These are phyloP conservation scores for Eulemur albifrons DNA, from an alignment of 2,797 vertebrate genomes.

Conservation along the genomic window DNA sequence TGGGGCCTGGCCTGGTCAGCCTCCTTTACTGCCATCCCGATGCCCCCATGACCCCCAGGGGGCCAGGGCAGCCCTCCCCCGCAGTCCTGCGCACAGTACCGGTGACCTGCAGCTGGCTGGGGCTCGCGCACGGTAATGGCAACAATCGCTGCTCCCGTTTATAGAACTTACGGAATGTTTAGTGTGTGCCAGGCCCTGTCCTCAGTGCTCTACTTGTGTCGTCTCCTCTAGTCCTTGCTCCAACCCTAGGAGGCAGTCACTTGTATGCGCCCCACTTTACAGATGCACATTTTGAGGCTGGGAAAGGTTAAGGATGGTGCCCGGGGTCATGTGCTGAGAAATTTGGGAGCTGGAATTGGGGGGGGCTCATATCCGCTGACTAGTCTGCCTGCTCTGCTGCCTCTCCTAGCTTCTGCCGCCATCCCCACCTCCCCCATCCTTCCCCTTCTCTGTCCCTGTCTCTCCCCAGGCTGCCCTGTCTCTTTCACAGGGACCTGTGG, in stretches of 20 bases:
- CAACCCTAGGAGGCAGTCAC: background rate
- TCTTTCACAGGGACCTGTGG: background rate
- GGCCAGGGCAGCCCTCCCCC: background rate
- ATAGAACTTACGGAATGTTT: background rate
- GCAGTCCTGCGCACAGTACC: background rate
- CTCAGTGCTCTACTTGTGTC: background rate
- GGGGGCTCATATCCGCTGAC: background rate
- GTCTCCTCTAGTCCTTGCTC: background rate
- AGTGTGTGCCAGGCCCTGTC: background rate
- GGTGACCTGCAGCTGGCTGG: background rate
- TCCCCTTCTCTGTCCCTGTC: background rate
- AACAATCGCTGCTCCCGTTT: fast-evolving
- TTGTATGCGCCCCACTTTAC: background rate
- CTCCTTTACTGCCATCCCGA: background rate
- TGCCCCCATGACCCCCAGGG: background rate
- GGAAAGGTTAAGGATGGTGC: background rate
- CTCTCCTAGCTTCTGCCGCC: background rate
- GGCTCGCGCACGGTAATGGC: background rate
- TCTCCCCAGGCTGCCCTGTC: background rate
- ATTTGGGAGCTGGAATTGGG: background rate
- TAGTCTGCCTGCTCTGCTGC: background rate
- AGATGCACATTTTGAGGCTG: background rate
- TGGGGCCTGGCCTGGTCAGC: background rate
- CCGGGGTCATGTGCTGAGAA: background rate
- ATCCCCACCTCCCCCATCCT: background rate